Evolutionary conservation across 1,140 invertebrate species (phyloP).

Genomic region (Xylocopa sonorina): DNA sequence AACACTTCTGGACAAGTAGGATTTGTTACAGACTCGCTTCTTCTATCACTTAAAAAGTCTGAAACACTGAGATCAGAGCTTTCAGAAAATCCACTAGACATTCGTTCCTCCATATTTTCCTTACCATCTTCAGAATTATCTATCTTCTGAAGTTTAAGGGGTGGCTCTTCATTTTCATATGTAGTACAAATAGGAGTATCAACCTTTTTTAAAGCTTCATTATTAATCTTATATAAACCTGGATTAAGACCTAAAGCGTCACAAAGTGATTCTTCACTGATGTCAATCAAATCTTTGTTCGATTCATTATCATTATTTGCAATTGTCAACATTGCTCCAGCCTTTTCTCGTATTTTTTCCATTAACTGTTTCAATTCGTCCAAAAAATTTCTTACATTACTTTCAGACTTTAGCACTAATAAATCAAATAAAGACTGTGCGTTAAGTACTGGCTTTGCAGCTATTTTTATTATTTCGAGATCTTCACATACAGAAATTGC

Average conservation of each 20-base stretch:
- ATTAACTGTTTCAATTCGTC: constrained; percentile 73
- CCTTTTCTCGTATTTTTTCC: constrained; percentile 70
- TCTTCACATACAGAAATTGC: constrained; percentile 79
- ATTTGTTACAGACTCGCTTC: constrained; percentile 55
- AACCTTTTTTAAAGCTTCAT: constrained; percentile 58
- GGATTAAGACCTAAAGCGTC: constrained; percentile 71
- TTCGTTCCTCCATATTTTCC: constrained; percentile 73
- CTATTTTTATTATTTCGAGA: constrained; percentile 76
- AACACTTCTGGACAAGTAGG: constrained; percentile 76
- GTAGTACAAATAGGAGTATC: constrained; percentile 31
- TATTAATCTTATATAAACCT: constrained; percentile 72
- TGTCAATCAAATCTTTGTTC: constrained; percentile 66
- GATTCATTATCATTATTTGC: constrained; percentile 57
- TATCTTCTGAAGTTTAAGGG: constrained; percentile 67
- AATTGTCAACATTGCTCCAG: constrained; percentile 61
- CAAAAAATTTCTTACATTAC: constrained; percentile 72
- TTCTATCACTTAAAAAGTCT: constrained; percentile 73
- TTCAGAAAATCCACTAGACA: constrained; percentile 73
- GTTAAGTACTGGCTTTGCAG: constrained; percentile 77
- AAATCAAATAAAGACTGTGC: constrained; percentile 76
- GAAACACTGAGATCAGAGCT: constrained; percentile 71
- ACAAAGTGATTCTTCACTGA: constrained; percentile 71
- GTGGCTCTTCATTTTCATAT: constrained; percentile 62
- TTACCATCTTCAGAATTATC: constrained; percentile 67
- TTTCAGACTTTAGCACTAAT: constrained; percentile 76